Evolutionary conservation across 2,888 invertebrate genomes (phyloP).

Genomic region (Xylocampa areola): DNA sequence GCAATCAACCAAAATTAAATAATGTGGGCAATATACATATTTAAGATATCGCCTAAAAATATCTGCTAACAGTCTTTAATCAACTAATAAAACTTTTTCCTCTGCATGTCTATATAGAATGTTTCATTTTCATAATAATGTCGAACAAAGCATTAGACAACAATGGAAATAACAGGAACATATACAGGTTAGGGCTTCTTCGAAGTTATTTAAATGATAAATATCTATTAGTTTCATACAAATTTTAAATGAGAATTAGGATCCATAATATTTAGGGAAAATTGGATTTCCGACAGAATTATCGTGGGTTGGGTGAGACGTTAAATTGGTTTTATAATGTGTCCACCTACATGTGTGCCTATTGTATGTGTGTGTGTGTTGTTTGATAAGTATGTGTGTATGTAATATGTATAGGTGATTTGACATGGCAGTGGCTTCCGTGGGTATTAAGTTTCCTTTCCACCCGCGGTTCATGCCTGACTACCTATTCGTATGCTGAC

Average conservation of each 20-base stretch:
- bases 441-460: slow-evolving; percentile 75
- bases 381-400: slow-evolving; percentile 3
- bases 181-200: no score
- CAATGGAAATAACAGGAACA: no score
- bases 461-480: slow-evolving; percentile 70
- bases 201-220: slow-evolving; percentile 4
- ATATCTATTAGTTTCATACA: not conserved
- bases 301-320: slow-evolving; percentile 50
- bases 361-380: slow-evolving; percentile 14
- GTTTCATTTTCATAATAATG: no score
- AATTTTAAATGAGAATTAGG: slow-evolving; percentile 16
- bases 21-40: not conserved
- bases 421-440: slow-evolving; percentile 77
- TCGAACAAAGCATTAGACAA: no score
- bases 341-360: slow-evolving; percentile 19
- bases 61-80: no score
- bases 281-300: slow-evolving; percentile 40
- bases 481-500: slow-evolving; percentile 53
- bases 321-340: slow-evolving; percentile 43
- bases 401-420: slow-evolving; percentile 41
- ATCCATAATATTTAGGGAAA: slow-evolving; percentile 36
- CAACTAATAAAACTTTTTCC: no score
- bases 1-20: slow-evolving; percentile 2
- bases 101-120: no score
- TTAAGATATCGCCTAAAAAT: not conserved